Conservation (phyloP, 2,797 vertebrate species). For the Pantherophis vulpinus region DNA sequence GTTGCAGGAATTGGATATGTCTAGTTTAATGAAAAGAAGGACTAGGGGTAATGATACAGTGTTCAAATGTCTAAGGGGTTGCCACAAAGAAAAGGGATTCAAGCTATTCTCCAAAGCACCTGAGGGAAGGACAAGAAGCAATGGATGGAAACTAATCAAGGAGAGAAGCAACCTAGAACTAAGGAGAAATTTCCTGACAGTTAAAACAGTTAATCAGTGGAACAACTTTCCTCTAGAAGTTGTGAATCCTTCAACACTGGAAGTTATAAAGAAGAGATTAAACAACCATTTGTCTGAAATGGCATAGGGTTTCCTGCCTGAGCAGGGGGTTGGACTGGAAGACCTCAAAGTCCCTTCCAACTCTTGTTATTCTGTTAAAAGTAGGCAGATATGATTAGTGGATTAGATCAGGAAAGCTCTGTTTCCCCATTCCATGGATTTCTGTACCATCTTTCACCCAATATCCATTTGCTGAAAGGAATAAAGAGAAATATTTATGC, state of each 20-base stretch:
- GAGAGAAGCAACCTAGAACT: background rate
- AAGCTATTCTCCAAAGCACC: background rate
- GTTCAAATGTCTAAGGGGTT: background rate
- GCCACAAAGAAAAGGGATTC: background rate
- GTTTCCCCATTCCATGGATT: background rate
- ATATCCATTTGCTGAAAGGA: background rate
- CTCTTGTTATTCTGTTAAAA: background rate
- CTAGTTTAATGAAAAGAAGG: background rate
- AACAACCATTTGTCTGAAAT: background rate
- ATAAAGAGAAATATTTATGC: conserved; percentile 28
- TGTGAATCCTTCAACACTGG: background rate
- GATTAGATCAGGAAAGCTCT: background rate
- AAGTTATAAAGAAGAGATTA: background rate
- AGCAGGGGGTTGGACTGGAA: background rate
- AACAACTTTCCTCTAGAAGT: background rate
- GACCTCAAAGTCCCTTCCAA: background rate
- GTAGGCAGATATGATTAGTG: background rate
- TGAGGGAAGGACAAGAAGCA: background rate
- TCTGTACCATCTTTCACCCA: background rate
- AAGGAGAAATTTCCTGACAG: background rate
- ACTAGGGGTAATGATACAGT: background rate
- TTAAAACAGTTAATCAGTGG: background rate
- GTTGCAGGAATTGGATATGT: background rate
- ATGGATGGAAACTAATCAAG: background rate
- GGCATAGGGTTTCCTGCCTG: background rate